These are phyloP conservation scores for Lacerta bilineata DNA, from an alignment of 2,797 vertebrate genomes.

Conservation along the genomic window DNA sequence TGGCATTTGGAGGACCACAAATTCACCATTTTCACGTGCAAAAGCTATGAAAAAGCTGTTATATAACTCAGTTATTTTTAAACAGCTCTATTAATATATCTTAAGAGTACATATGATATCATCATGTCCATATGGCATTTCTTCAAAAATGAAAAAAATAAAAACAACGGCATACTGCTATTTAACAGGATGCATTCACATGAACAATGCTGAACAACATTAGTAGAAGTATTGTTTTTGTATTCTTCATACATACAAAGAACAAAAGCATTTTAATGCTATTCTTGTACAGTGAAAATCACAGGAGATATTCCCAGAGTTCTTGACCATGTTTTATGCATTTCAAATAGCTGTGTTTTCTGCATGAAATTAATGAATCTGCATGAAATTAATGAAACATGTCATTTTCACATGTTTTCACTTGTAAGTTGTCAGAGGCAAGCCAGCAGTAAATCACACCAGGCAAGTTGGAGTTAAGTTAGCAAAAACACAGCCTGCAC, in stretches of 20 bases:
- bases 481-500: no score
- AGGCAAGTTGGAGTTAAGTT: no score
- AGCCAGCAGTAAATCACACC: no score
- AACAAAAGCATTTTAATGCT: not conserved
- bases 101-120: slow-evolving; percentile 15
- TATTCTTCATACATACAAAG: not conserved
- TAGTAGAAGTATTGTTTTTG: not conserved
- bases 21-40: not conserved
- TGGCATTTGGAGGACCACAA: no score
- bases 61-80: slow-evolving; percentile 27
- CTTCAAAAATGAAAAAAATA: not conserved
- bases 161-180: not conserved
- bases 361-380: not conserved
- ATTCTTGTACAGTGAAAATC: not conserved
- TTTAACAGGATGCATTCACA: not conserved
- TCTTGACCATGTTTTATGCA: not conserved
- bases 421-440: no score
- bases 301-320: not conserved
- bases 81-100: slow-evolving; percentile 16
- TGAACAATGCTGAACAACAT: not conserved
- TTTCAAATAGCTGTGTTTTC: not conserved
- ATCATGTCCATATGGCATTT: slow-evolving; percentile 24
- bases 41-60: slow-evolving; percentile 5
- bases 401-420: not conserved
- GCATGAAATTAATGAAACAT: not conserved